phyloP scores from a whole-genome alignment of 2,888 invertebrate species.

The Hedychridium roseum region DNA sequence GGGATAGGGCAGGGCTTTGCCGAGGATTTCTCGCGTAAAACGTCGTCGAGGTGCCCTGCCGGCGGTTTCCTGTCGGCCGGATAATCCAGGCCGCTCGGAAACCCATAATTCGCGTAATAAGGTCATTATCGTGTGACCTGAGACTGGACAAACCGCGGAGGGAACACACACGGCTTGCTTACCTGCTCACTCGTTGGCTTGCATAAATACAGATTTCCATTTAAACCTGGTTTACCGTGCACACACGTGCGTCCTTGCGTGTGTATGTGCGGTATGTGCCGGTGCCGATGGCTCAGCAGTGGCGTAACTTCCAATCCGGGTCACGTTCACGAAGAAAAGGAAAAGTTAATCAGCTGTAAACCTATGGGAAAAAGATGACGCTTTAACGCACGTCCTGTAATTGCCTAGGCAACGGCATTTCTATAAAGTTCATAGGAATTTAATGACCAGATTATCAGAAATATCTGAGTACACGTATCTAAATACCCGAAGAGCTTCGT shows the following conservation, averaged over 20 bases:
- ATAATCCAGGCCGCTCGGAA: conserved; percentile 25
- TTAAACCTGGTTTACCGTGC: conserved; percentile 19
- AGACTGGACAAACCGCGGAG: conserved; percentile 18
- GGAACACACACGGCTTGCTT: conserved; percentile 12
- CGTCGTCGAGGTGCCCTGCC: conserved; percentile 7
- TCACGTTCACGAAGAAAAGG: too few relatives aligned
- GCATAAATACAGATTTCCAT: conserved; percentile 35
- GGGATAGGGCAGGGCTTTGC: neutral
- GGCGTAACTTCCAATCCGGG: too few relatives aligned
- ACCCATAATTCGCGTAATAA: conserved; percentile 42
- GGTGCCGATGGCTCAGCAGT: conserved; percentile 16
- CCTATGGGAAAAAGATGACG: too few relatives aligned
- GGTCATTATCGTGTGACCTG: conserved; percentile 45
- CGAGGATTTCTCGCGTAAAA: conserved; percentile 7
- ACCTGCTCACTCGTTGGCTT: conserved; percentile 2
- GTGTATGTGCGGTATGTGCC: neutral
- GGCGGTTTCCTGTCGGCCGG: conserved; percentile 28
- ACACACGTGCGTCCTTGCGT: conserved; percentile 3
- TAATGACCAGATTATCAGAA: too few relatives aligned
- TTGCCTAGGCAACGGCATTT: too few relatives aligned
- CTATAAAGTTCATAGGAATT: too few relatives aligned
- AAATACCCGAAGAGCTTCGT: too few relatives aligned
- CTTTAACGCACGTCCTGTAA: too few relatives aligned
- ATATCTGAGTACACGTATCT: too few relatives aligned
- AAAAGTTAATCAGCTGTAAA: too few relatives aligned